These are phyloP conservation scores for Dynastes maya DNA, from an alignment of 2,888 invertebrate genomes.

Conservation along the genomic window DNA sequence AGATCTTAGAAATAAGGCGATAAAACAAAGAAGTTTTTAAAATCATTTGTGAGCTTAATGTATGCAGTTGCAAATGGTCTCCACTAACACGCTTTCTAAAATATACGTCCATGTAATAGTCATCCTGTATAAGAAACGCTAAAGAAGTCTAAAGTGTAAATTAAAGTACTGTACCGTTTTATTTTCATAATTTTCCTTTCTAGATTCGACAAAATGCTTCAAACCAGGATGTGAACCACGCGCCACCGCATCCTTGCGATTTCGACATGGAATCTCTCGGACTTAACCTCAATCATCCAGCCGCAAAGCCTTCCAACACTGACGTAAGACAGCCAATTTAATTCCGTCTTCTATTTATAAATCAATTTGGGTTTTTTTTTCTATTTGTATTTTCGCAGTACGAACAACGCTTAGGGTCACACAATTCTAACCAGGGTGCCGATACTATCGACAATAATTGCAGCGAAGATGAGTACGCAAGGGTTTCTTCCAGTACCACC, in stretches of 20 bases:
- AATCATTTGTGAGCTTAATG: too few species aligned
- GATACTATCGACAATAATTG: constrained; percentile 52
- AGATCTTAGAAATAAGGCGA: too few species aligned
- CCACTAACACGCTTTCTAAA: too few species aligned
- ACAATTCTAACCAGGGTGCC: constrained; percentile 4
- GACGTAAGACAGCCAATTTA: constrained; percentile 25
- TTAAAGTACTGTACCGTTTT: too few species aligned
- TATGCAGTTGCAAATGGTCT: too few species aligned
- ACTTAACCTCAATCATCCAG: constrained; percentile 50
- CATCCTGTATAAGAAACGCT: too few species aligned
- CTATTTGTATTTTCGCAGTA: not conserved
- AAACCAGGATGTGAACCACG: constrained; percentile 49
- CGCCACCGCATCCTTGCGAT: constrained; percentile 58
- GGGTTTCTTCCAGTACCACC: constrained; percentile 58
- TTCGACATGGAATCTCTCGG: constrained; percentile 66
- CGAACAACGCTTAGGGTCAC: constrained; percentile 25
- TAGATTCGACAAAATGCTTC: constrained; percentile 48
- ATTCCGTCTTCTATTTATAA: too few species aligned
- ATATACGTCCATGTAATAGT: too few species aligned
- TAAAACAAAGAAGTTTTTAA: too few species aligned
- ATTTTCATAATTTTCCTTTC: constrained; percentile 7
- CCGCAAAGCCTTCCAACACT: constrained; percentile 6
- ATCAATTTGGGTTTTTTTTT: constrained; percentile 17
- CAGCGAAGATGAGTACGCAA: constrained; percentile 65
- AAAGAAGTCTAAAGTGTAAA: too few species aligned